Conservation (phyloP, 2,888 invertebrate genomes). For the Eristalinus sepulchralis region DNA sequence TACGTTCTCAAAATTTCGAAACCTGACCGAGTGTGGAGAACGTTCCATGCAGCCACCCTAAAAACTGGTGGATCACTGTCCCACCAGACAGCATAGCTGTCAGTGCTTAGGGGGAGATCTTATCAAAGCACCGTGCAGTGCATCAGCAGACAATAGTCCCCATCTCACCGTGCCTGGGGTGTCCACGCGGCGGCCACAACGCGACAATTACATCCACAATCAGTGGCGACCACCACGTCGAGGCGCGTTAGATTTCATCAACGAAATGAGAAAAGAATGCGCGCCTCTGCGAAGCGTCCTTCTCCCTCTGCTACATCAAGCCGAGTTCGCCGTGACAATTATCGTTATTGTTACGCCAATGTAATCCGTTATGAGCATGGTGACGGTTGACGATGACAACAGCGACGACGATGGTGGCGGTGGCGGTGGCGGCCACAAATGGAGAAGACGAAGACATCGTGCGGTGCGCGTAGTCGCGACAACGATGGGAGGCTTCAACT, state of each 20-base stretch:
- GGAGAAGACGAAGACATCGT: neutral
- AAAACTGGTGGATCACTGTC: neutral
- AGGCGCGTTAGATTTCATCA: neutral
- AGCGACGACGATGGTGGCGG: neutral
- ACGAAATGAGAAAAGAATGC: neutral
- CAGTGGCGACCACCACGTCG: neutral
- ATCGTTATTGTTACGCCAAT: slow-evolving; percentile 48
- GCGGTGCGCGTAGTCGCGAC: slow-evolving; percentile 1
- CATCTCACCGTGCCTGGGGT: neutral
- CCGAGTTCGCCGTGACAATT: slow-evolving; percentile 28
- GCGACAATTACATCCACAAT: neutral
- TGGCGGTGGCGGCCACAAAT: neutral
- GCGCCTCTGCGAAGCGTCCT: neutral
- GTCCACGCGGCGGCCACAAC: neutral
- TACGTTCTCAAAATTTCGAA: neutral
- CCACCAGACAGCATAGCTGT: neutral
- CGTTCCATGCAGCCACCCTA: neutral
- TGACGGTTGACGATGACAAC: neutral
- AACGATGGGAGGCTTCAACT: slow-evolving; percentile 35
- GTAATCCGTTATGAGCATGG: slow-evolving; percentile 48
- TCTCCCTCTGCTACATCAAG: neutral
- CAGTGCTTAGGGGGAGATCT: neutral
- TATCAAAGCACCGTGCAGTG: neutral
- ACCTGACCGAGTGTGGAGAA: neutral
- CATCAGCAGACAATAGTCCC: neutral